phyloP scores from a whole-genome alignment of 1,140 invertebrate genomes.

The Bradynema listronoti region DNA sequence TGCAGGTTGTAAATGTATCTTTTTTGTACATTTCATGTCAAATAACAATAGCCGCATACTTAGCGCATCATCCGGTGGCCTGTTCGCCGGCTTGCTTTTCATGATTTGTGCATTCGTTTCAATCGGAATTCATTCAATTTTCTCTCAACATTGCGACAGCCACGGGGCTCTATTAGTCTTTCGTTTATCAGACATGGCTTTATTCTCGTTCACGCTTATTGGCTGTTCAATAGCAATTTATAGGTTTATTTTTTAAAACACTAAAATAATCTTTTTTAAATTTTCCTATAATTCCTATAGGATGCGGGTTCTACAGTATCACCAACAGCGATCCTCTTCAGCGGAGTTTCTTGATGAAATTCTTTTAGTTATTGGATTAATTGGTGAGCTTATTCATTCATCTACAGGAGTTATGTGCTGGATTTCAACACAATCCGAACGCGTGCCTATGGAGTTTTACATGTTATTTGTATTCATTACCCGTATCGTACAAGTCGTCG shows the following conservation, averaged over 20 bases:
- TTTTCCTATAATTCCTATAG: constrained; percentile 25
- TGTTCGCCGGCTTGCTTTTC: constrained; percentile 54
- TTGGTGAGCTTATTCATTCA: constrained; percentile 51
- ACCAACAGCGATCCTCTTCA: constrained; percentile 38
- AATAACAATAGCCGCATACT: no score
- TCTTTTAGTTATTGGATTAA: constrained; percentile 51
- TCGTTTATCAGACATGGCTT: constrained; percentile 47
- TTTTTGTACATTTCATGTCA: no score
- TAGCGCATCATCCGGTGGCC: constrained; percentile 48
- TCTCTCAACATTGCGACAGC: constrained; percentile 36
- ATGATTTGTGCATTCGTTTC: constrained; percentile 51
- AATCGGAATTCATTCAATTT: constrained; percentile 53
- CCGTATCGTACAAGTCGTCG: constrained; percentile 50
- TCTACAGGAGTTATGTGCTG: constrained; percentile 40
- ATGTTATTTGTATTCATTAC: constrained; percentile 48
- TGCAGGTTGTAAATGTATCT: constrained; percentile 39
- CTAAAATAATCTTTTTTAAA: neutral
- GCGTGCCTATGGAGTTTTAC: constrained; percentile 35
- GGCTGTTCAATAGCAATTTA: constrained; percentile 49
- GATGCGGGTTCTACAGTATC: constrained; percentile 45
- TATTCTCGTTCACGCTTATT: constrained; percentile 46
- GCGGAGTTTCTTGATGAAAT: constrained; percentile 56
- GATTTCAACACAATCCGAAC: constrained; percentile 38
- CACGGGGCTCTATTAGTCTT: constrained; percentile 47
- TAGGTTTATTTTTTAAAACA: constrained; percentile 13